Evolutionary conservation across 2,888 invertebrate genomes (phyloP).

Genomic region (Noctuana brunneofusca): DNA sequence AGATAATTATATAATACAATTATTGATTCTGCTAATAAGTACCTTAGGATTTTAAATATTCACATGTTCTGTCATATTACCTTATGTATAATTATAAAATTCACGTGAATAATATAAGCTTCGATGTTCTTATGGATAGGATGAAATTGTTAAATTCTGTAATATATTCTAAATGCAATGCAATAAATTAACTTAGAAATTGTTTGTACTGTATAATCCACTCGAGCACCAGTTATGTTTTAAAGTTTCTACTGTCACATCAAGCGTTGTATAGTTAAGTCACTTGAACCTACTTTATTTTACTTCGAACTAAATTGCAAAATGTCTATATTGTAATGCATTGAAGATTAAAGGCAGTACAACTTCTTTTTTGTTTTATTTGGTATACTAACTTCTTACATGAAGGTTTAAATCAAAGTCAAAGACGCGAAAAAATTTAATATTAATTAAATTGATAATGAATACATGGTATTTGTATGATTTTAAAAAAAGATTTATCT

Average conservation of each 20-base stretch:
- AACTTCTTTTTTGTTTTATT: conserved; percentile 49
- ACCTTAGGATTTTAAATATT: conserved; percentile 30
- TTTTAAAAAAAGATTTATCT: too few species aligned
- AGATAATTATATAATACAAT: conserved; percentile 35
- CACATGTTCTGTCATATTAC: conserved; percentile 29
- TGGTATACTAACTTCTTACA: background rate
- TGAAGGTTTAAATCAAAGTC: too few species aligned
- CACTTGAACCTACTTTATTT: conserved; percentile 62
- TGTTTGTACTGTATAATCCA: conserved; percentile 62
- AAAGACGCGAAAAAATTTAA: too few species aligned
- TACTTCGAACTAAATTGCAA: conserved; percentile 56
- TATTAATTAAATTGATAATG: too few species aligned
- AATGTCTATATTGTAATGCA: conserved; percentile 63
- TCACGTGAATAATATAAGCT: conserved; percentile 22
- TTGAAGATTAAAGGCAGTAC: conserved; percentile 68
- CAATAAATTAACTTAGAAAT: conserved; percentile 44
- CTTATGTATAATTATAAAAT: conserved; percentile 24
- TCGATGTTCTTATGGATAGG: conserved; percentile 15
- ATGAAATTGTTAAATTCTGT: conserved; percentile 32
- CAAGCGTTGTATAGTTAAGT: conserved; percentile 56
- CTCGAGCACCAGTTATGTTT: conserved; percentile 57
- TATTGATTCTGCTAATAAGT: conserved; percentile 15
- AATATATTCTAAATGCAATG: conserved; percentile 43
- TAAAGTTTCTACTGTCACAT: conserved; percentile 61
- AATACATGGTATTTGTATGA: too few species aligned